phyloP scores from a whole-genome alignment of 1,140 invertebrate species.

The Orchestia grillus region DNA sequence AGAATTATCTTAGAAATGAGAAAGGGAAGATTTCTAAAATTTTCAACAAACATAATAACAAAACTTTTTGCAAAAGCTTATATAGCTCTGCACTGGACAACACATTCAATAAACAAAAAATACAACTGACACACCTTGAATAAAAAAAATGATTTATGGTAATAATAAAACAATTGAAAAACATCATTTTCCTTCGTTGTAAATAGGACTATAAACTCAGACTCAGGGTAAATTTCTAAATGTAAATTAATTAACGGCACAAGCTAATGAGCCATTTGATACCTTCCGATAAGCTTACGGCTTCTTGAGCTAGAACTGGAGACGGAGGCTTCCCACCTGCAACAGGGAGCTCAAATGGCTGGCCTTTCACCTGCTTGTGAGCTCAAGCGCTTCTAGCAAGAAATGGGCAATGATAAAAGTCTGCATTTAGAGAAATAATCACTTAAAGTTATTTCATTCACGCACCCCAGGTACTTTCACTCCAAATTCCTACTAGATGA shows the following conservation, averaged over 20 bases:
- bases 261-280: background rate
- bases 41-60: background rate
- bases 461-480: too few relatives aligned
- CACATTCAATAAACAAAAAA: too few relatives aligned
- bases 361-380: background rate
- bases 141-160: too few relatives aligned
- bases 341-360: background rate
- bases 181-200: background rate
- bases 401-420: background rate
- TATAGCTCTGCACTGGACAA: too few relatives aligned
- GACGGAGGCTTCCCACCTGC: background rate
- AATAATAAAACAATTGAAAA: background rate
- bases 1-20: background rate
- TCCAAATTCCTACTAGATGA: too few relatives aligned
- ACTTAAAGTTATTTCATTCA: too few relatives aligned
- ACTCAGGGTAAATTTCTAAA: background rate
- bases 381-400: background rate
- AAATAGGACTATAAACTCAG: background rate
- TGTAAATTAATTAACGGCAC: background rate
- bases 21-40: background rate
- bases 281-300: background rate
- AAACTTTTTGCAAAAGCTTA: background rate
- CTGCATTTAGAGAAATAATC: too few relatives aligned
- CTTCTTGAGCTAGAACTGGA: background rate
- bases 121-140: too few relatives aligned